Base-by-base conservation (phyloP, 2,888 invertebrate genomes). In the Iselma pallidipennis region DNA sequence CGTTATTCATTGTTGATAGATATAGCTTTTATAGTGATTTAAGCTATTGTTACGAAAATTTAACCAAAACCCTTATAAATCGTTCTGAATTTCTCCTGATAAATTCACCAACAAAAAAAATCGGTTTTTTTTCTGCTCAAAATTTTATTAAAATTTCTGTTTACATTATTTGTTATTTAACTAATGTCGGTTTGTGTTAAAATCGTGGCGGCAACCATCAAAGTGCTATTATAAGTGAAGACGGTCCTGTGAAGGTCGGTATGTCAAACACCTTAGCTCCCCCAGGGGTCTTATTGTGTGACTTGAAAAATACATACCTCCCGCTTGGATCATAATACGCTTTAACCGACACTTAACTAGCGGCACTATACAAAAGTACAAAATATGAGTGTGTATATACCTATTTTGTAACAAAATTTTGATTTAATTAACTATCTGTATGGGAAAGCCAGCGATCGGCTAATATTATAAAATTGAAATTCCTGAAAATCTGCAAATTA, bases 281-380 rank as follows among this genome's bases (percentile, higher is more conserved):
- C 72, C 76, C 77, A 76, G 79, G 79, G 78, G 74, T 74, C 74
- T 75, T 72, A 79, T 80, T 80, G 79, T 80, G 74, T 71, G 73
- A 76, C 76, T 77, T 76, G 72, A 77, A 80, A 80, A 78, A 75
- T 78, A 78, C 79, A 79, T 76, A 74, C 79, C 80, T 78, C 80
- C 79, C 71, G 80, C 79, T 74, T 76, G 66, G 77, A 75, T 73
- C 76, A 76, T 79, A 80, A 80, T 79, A 79, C 75, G 78, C 75
- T 78, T 75, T 78, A 78, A 78, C 80, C 76, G 78, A 79, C 78
- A 78, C 78, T 76, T 78, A 77, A 79, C 76, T 74, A 77, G 75
- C 78, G 80, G 77, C 76, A 74, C 71, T 71, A 71, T 70, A 74
- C 77, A 78, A 78, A 79, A 76, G 74, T 73, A 75, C 75, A 77